Conservation (phyloP, 2,888 invertebrate species). For the Tenthredo notha region DNA sequence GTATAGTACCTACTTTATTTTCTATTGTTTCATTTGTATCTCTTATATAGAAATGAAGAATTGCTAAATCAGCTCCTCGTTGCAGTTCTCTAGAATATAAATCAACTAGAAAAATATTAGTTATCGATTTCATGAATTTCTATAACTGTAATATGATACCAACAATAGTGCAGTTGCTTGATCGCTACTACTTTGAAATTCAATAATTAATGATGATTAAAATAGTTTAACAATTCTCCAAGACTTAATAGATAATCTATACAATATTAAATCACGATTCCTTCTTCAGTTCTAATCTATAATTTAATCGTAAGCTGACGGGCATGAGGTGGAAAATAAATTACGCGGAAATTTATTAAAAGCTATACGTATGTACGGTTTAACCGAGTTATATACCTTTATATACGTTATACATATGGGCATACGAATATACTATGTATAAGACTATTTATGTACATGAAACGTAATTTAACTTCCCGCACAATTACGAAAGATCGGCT, state of each 20-base stretch:
- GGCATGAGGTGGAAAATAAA: slow-evolving; percentile 2
- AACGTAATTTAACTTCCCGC: neutral
- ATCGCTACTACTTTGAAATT: neutral
- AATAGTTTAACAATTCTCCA: neutral
- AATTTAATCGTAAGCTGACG: slow-evolving; percentile 2
- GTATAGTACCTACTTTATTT: neutral
- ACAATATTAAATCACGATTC: neutral
- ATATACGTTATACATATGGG: neutral
- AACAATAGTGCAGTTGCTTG: neutral
- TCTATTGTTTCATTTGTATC: neutral
- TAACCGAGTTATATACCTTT: neutral
- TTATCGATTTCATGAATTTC: neutral
- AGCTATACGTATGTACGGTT: neutral
- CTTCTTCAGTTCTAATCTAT: neutral
- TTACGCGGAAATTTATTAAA: neutral
- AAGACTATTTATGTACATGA: neutral
- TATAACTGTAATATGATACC: neutral
- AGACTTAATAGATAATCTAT: neutral
- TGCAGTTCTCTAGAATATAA: neutral
- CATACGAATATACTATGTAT: neutral
- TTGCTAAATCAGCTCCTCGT: neutral
- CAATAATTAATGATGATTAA: neutral
- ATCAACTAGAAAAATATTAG: neutral
- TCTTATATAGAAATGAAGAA: neutral
- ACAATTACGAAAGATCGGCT: neutral